Evolutionary conservation across 2,888 invertebrate species (phyloP), one percentile per base, ranked within the genome.

Genomic region (Temnothorax unifasciatus): DNA sequence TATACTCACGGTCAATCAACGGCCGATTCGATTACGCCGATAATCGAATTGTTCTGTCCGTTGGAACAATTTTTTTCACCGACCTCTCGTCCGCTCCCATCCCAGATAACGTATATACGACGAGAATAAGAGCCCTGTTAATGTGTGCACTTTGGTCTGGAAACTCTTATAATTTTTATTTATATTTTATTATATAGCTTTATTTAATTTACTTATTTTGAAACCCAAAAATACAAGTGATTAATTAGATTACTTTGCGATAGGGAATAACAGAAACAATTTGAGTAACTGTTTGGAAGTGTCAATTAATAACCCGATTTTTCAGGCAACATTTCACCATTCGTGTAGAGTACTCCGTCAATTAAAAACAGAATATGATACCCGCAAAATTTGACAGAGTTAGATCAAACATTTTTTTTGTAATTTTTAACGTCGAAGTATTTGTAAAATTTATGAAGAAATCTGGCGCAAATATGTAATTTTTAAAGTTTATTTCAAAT

Each of bases 1-100:
- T 71, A 38, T 76, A 79, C 79, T 79, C 79, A 79, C 71, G 79
- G 79, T 79, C 79, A 79, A 79, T 79, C 79, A 79, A 79, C 79
- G 79, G 13, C 59, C 79, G 44, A 79, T 79, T 79, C 73, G 73
- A 79, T 79, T 71, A 79, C 71, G 38, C 9, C 59, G 79, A 71
- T 79, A 79, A 79, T 79, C 79, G 71, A 79, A 79, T 79, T 79
- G 79, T 79, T 71, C 79, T 54, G 69, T 79, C 18, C 79, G 79
- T 71, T 79, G 71, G 73, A 79, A 71, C 71, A 59, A 79, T 79
- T 79, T 79, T 77, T 79, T 79, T 57, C 47, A 47, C 73, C 47
- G 59, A 18, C 18, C 57, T 68, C 57, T 44, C 44, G 41, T 44
- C 34, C 79, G n/a, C 44, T 57, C n/a, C 44, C 69, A 54, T 57